Percentiles rank a stretch among this genome's conserved stretches.
These are phyloP conservation scores for Phenganax stokvisi DNA, from an alignment of 92 coral and sea anemone genomes.

Conservation along the genomic window DNA sequence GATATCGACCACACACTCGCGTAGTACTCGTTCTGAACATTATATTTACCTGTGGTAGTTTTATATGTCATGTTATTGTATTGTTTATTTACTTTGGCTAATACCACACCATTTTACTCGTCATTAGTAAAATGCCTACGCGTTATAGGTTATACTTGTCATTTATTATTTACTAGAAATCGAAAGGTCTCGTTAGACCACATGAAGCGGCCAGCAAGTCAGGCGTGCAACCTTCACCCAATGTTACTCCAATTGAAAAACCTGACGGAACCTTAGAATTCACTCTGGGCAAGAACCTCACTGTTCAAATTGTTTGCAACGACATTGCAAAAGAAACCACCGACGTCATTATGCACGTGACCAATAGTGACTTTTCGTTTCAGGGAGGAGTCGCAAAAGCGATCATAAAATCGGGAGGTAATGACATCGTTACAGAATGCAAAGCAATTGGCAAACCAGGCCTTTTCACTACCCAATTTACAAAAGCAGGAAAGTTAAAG, in stretches of 20 bases:
- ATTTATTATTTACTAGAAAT: no score
- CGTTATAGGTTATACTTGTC: no score
- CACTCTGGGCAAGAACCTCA: neutral
- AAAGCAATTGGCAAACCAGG: neutral
- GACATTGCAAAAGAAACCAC: slow-evolving; percentile 46
- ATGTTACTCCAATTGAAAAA: neutral
- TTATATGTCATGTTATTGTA: no score
- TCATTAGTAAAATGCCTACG: no score
- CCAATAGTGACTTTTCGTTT: slow-evolving; percentile 29
- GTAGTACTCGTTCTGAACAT: no score
- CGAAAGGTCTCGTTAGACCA: no score
- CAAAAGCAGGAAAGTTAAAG: slow-evolving; percentile 36
- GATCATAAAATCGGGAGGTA: slow-evolving; percentile 33
- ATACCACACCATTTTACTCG: no score
- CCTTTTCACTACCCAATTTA: slow-evolving; percentile 28
- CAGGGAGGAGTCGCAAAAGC: slow-evolving; percentile 36
- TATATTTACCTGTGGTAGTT: no score
- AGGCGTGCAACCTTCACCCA: neutral
- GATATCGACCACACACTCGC: no score
- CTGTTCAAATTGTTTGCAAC: neutral
- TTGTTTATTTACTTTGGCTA: no score
- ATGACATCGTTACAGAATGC: slow-evolving; percentile 25
- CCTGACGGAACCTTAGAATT: neutral
- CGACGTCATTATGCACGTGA: slow-evolving; percentile 37
- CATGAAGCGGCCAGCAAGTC: neutral